Base-by-base conservation (phyloP, 2,888 invertebrate genomes). In the Hartigia nigra region DNA sequence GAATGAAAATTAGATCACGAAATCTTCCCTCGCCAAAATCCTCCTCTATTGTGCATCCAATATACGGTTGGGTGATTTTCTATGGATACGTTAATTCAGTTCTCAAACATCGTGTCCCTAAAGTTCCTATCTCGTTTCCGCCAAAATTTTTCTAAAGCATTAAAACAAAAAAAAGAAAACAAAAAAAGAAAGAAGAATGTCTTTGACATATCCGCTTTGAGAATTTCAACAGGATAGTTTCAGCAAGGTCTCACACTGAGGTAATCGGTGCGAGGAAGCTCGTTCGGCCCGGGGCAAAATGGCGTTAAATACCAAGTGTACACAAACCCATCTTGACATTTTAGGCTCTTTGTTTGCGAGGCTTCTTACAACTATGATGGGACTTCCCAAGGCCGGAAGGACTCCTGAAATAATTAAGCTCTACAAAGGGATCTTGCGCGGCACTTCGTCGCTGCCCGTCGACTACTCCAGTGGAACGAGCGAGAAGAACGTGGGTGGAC, bases 341-440 rank as follows among this genome's bases (percentile, higher is more conserved):
- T 81, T 79, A 77, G 77, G 79, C 81, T 77, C 82, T 83, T 85
- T 84, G 85, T 85, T 81, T 78, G 77, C 70, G 55, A 37, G 81
- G 39, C 79, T 80, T 77, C 81, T 81, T 74, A 79, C 69, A 81
- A 84, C 81, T 81, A 79, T 80, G 80, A 82, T 80, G 80, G 55
- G 55, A 23, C 55, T 55, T 9, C 23, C 55, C 9, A 23, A 55
- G 9, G 23, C 55, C 55, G 78, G 79, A 81, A 83, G 83, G 80
- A 81, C 84, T 84, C 81, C 84, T 87, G 87, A 85, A 87, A 87
- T 86, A 86, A 84, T 87, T 86, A 83, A 87, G 81, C 80, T 80
- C 81, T 79, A 79, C 81, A 79, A 83, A 84, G 83, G 82, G 81
- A 69, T 23, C 55, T 55, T 9, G 55, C 23, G 23, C 55, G 55